Evolutionary conservation across 1,140 invertebrate species (phyloP).

Genomic region (Lucilia sericata): DNA sequence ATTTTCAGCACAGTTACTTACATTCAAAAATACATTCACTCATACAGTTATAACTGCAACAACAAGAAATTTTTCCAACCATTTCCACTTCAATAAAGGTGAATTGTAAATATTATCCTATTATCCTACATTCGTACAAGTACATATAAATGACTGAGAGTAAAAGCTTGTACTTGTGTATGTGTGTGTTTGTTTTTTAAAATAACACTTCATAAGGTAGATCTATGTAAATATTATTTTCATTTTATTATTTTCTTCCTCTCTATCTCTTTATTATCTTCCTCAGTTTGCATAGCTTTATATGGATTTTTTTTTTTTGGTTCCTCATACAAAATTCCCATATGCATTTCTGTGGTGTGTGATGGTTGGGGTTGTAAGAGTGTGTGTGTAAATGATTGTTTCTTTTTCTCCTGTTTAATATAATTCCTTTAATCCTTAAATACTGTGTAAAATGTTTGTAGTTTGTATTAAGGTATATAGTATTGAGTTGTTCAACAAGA

Average conservation of each 20-base stretch:
- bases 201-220: slow-evolving; percentile 16
- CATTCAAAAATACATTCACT: background rate
- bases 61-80: background rate
- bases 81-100: slow-evolving; percentile 15
- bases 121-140: background rate
- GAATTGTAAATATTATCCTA: slow-evolving; percentile 24
- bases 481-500: too few relatives aligned
- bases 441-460: slow-evolving; percentile 33
- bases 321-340: background rate
- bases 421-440: slow-evolving; percentile 42
- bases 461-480: background rate
- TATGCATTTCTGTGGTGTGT: too few relatives aligned
- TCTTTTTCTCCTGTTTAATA: background rate
- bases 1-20: slow-evolving; percentile 5
- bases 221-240: slow-evolving; percentile 26
- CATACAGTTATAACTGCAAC: background rate
- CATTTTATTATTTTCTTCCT: background rate
- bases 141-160: background rate
- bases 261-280: background rate
- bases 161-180: background rate
- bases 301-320: background rate
- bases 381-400: too few relatives aligned
- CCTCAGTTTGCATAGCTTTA: background rate
- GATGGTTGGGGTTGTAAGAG: too few relatives aligned
- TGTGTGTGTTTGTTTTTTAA: background rate